phyloP scores from a whole-genome alignment of 2,113 vertebrate genomes.

The Butorides virescens region DNA sequence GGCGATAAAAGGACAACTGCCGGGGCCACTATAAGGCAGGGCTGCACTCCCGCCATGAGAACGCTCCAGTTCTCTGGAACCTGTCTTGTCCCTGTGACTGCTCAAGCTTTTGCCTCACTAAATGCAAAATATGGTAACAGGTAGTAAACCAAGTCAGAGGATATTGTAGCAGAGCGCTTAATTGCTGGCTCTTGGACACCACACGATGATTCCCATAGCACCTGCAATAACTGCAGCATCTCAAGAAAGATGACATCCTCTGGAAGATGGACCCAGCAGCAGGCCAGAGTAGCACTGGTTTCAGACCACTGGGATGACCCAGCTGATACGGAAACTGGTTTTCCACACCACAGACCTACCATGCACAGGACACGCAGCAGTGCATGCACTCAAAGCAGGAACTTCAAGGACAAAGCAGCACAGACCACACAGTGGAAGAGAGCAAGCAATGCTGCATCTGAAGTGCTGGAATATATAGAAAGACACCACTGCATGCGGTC shows the following conservation, averaged over 20 bases:
- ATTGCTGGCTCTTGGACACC: background rate
- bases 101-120: background rate
- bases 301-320: background rate
- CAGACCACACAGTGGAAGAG: background rate
- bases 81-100: background rate
- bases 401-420: background rate
- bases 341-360: background rate
- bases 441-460: accelerated
- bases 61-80: background rate
- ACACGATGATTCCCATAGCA: accelerated
- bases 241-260: too few relatives aligned
- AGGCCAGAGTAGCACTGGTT: background rate
- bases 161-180: background rate
- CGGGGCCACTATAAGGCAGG: background rate
- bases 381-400: accelerated
- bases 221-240: background rate
- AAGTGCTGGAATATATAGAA: conserved; percentile 7
- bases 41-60: accelerated
- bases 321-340: accelerated
- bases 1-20: background rate
- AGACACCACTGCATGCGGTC: background rate
- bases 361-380: accelerated
- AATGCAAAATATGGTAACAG: background rate
- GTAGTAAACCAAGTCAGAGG: background rate
- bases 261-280: accelerated